These are phyloP conservation scores for Xiphydria camelus DNA, from an alignment of 2,888 invertebrate genomes.

Conservation along the genomic window DNA sequence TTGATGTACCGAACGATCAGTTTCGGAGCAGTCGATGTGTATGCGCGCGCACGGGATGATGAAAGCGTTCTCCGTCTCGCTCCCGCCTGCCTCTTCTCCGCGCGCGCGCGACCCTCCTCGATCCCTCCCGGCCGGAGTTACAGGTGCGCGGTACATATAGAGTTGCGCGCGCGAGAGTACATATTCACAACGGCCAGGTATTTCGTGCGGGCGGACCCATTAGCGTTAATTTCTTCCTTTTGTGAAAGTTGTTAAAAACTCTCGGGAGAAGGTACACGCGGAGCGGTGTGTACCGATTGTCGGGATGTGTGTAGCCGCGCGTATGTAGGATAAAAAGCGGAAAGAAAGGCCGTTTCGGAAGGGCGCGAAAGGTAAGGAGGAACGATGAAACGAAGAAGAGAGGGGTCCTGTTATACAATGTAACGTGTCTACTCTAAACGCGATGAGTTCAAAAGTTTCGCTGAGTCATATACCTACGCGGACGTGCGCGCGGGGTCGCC, in stretches of 20 bases:
- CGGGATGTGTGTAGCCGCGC: no score
- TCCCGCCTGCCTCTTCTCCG: conserved; percentile 15
- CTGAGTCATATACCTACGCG: conserved; percentile 5
- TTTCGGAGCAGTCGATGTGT: neutral
- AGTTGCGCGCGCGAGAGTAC: no score
- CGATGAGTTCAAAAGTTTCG: conserved; percentile 12
- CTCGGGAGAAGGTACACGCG: conserved; percentile 1
- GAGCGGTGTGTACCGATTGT: no score
- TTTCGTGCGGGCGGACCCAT: conserved; percentile 7
- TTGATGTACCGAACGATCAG: conserved; percentile 2
- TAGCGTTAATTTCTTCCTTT: conserved; percentile 13
- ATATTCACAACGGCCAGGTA: no score
- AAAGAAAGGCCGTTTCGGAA: conserved; percentile 1
- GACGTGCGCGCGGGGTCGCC: no score
- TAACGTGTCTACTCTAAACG: conserved; percentile 3
- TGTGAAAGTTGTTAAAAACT: conserved; percentile 14
- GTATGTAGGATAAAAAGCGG: neutral
- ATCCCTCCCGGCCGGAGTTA: no score
- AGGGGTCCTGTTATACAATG: neutral
- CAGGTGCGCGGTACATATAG: no score
- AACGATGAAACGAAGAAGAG: neutral
- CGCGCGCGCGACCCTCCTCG: neutral
- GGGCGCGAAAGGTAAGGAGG: neutral
- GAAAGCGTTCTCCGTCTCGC: no score
- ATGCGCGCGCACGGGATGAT: no score